Conservation (phyloP, 53 echinoderm and acorn worm species). For the Crossaster papposus region DNA sequence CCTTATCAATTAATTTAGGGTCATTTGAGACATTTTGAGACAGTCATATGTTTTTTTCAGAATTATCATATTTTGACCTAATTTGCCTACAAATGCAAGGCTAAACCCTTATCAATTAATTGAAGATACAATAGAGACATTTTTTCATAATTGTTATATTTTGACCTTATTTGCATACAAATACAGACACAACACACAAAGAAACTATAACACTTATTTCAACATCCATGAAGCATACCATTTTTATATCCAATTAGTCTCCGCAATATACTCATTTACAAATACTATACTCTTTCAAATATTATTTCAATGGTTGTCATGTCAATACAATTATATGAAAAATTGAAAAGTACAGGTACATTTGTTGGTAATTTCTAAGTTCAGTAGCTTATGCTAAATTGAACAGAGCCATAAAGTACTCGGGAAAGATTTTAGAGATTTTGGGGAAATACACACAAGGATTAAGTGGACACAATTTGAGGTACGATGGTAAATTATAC, state of each 20-base stretch:
- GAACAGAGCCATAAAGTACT: not conserved
- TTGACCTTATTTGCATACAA: too few species aligned
- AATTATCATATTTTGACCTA: too few species aligned
- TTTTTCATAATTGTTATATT: too few species aligned
- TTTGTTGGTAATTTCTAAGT: too few species aligned
- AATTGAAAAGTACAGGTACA: not conserved
- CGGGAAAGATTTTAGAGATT: not conserved
- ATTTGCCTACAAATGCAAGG: too few species aligned
- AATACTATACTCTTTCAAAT: constrained; percentile 48
- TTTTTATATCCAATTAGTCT: constrained; percentile 54
- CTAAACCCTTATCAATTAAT: too few species aligned
- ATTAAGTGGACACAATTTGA: not conserved
- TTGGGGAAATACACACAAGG: not conserved
- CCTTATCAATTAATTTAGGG: too few species aligned
- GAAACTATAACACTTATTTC: not conserved
- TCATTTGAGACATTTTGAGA: too few species aligned
- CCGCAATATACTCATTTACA: constrained; percentile 58
- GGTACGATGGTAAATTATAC: too few species aligned
- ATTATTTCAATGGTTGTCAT: constrained; percentile 44
- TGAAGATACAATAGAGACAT: too few species aligned
- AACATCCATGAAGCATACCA: constrained; percentile 56
- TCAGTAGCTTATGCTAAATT: not conserved
- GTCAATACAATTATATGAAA: not conserved
- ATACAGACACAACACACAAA: not conserved
- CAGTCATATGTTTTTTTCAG: too few species aligned